Evolutionary conservation across 1,140 invertebrate genomes (phyloP), one percentile per base, ranked within the genome.

Genomic region (Drosophila ficusphila): DNA sequence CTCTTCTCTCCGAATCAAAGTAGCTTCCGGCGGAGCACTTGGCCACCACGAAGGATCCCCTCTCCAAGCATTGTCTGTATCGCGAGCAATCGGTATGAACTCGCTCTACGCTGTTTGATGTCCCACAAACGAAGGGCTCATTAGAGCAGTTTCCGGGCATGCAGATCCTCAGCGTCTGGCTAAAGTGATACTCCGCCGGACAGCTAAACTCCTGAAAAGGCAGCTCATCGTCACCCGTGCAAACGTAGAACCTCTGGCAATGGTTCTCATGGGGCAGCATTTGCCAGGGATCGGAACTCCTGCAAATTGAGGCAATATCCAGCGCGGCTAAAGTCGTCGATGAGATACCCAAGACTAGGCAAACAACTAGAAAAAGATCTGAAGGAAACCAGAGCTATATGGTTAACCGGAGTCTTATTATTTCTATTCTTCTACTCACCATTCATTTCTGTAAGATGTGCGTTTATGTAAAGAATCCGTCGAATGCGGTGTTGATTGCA

Each of bases 221-320:
- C n/a, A 51, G 6, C 1, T 49, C 42, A 0, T 33, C 27, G 25
- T 29, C 48, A 5, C 65, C 57, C 7, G 77, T 79, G 25, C 85
- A 89, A 2, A 89, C 36, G 21, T 72, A 89, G 36, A 89, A 89
- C 21, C 51, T 71, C 2, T 72, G 61, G 31, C 85, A 89, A n/a
- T 83, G 48, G 0, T 21, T 33, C 11, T 25, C 6, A 31, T 77
- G n/a, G 1, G 71, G 41, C 6, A 83, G 5, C 0, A 77, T 11
- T n/a, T 60, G 57, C 58, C 68, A 76, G 8, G 38, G 11, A 3
- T 36, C n/a, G 9, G 68, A 54, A 12, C 18, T 34, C 38, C 53
- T 21, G 9, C 75, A 78, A 3, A 52, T 18, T 3, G 31, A 6
- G 0, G 12, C 18, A 9, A 41, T 48, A 34, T 54, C 36, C 38